Evolutionary conservation across 2,888 invertebrate species (phyloP), one percentile per base, ranked within the genome.

Genomic region (Pimpla rufipes): DNA sequence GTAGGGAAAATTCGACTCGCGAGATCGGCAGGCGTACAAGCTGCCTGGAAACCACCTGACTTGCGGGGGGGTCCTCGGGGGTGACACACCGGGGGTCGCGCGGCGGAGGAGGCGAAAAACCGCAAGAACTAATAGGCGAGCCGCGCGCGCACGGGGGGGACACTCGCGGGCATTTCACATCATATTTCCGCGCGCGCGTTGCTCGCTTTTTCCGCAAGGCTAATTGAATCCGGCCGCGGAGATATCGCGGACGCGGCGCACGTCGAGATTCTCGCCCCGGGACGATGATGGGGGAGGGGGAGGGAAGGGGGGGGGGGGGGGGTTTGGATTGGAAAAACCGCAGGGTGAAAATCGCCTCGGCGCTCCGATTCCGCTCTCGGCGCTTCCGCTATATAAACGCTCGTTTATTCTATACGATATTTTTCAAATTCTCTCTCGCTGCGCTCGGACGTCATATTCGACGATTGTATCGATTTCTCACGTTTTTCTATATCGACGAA

Each of bases 151-250:
- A n/a, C n/a, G n/a, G n/a, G n/a, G n/a, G n/a, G 59, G 29, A 71
- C 35, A 73, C 18, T 59, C 42, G 50, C n/a, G 47, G 66, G 81
- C 57, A 40, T 68, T 80, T 67, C 59, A 66, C 76, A 67, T 83
- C 83, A 83, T 80, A 83, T 77, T 80, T 74, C 62, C n/a, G n/a
- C n/a, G n/a, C 71, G 42, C 76, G 45, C 52, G 50, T 42, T 79
- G 67, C 55, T 79, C 67, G 71, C 45, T 83, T 83, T 79, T 83
- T 80, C 83, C 83, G 62, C 83, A 55, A 68, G 73, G 73, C 80
- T 83, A 77, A 83, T 83, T 83, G 79, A 79, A 83, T 79, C 76
- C 59, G 13, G 71, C 75, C 71, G 35, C 79, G 79, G 37, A 47
- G 47, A 35, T 47, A 62, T 37, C 62, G 59, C 47, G 74, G n/a